Percentiles rank a stretch among this genome's conserved stretches.
These are phyloP conservation scores for Oligia strigilis DNA, from an alignment of 2,888 invertebrate species.

Conservation along the genomic window DNA sequence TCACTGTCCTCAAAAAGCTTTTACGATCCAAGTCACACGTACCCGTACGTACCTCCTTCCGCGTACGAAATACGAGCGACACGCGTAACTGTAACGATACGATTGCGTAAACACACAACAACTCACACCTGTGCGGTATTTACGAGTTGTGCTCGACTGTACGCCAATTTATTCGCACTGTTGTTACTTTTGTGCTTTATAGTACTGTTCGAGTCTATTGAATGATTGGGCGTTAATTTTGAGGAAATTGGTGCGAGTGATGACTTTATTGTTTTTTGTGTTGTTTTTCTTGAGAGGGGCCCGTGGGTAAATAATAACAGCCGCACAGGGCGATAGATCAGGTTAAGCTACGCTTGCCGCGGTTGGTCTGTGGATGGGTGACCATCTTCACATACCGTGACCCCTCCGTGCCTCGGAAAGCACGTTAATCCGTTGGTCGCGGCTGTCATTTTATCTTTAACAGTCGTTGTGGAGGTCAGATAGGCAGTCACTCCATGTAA, in stretches of 20 bases:
- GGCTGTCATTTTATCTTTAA: too few species aligned
- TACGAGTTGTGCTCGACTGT: constrained; percentile 66
- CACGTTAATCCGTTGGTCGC: too few species aligned
- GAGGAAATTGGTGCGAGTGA: constrained; percentile 16
- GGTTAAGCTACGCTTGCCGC: too few species aligned
- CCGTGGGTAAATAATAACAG: too few species aligned
- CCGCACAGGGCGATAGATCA: too few species aligned
- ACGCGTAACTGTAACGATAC: constrained; percentile 71
- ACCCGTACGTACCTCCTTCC: constrained; percentile 49
- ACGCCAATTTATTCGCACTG: constrained; percentile 58
- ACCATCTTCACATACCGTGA: too few species aligned
- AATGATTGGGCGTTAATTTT: constrained; percentile 55
- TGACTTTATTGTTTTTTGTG: not conserved
- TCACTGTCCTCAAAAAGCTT: constrained; percentile 36
- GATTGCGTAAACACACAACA: constrained; percentile 75
- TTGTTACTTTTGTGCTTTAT: constrained; percentile 62
- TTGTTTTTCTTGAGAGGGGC: not conserved
- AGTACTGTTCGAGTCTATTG: constrained; percentile 49
- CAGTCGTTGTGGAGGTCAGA: too few species aligned
- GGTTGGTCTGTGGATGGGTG: too few species aligned
- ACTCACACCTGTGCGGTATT: constrained; percentile 75
- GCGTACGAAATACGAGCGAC: constrained; percentile 67
- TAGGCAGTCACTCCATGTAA: too few species aligned
- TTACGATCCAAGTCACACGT: constrained; percentile 52
- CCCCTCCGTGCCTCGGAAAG: too few species aligned